Evolutionary conservation across 2,888 invertebrate species (phyloP), one percentile per base, ranked within the genome.

Genomic region (Galeruca laticollis): DNA sequence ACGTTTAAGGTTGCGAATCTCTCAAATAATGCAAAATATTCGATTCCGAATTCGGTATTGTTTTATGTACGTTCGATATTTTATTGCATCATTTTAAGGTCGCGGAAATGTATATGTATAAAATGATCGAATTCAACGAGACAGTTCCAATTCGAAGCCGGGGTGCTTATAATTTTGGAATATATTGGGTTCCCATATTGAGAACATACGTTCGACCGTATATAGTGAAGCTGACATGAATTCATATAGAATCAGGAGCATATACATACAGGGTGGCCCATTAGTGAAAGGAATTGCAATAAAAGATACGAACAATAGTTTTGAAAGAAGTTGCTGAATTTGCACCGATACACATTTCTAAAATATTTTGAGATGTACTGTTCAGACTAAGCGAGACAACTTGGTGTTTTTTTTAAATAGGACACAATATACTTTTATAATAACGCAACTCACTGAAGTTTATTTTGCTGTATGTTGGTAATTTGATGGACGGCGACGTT

Each of bases 151-250:
- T 51, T 51, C 51, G 21, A 51, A 51, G 13, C 51, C 18, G 40
- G 11, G 49, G 21, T 51, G 51, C 20, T 51, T 51, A 51, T 51
- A 51, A 51, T 51, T 51, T 51, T 21, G 51, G 51, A 51, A 51
- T 51, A 21, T 20, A 51, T 51, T 21, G 51, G 51, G 51, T 51
- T 51, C 51, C 18, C 20, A 51, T 51, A 51, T 51, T 51, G 51
- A 21, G 20, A 51, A 20, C 51, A 51, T 21, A 51, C 51, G 21
- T 51, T 51, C 51, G 18, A 18, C 21, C 20, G 21, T 20, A 26
- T 51, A 51, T 21, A 20, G 2, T 18, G 15, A 21, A 21, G 11
- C 21, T 20, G 51, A 21, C 51, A 51, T 20, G 51, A 20, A 51
- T 51, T 51, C 20, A 20, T 51, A 5, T 18, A 21, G 51, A 51